A percentile compares a stretch with the other conserved stretches of the same genome.
phyloP scores from a whole-genome alignment of 2,888 invertebrate genomes.

The Himalopsyche kuldschensis region DNA sequence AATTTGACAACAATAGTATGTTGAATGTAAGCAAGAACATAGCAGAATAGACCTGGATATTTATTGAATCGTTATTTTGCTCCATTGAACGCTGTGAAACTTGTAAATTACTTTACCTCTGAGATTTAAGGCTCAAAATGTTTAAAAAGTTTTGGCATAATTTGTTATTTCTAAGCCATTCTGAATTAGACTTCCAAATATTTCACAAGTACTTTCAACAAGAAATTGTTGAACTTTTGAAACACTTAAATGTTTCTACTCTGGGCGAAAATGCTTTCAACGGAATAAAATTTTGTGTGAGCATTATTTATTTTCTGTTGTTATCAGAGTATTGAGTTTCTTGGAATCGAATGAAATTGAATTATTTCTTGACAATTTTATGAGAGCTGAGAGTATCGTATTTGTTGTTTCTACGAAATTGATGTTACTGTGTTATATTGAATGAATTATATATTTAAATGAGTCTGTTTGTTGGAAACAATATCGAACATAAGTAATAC shows the following conservation, averaged over 20 bases:
- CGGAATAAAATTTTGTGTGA: background rate
- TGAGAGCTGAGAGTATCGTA: too few species aligned
- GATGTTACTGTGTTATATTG: too few species aligned
- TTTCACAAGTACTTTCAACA: background rate
- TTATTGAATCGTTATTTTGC: background rate
- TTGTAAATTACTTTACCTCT: background rate
- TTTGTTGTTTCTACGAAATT: too few species aligned
- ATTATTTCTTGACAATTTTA: background rate
- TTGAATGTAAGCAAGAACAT: background rate
- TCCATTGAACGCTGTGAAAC: background rate
- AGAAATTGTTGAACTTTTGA: background rate
- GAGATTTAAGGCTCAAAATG: background rate
- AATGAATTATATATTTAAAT: too few species aligned
- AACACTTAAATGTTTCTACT: background rate
- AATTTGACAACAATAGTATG: background rate
- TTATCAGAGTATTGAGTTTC: background rate
- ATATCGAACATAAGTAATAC: too few species aligned
- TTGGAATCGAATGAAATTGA: background rate
- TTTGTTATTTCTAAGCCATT: conserved; percentile 1
- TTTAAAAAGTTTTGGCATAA: background rate
- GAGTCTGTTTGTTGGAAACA: too few species aligned
- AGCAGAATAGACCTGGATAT: background rate
- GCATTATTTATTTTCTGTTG: background rate
- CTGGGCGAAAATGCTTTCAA: background rate
- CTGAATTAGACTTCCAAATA: background rate